These are phyloP conservation scores for Spatulosminthurus flaviceps DNA, from an alignment of 2,888 invertebrate species.

Conservation along the genomic window DNA sequence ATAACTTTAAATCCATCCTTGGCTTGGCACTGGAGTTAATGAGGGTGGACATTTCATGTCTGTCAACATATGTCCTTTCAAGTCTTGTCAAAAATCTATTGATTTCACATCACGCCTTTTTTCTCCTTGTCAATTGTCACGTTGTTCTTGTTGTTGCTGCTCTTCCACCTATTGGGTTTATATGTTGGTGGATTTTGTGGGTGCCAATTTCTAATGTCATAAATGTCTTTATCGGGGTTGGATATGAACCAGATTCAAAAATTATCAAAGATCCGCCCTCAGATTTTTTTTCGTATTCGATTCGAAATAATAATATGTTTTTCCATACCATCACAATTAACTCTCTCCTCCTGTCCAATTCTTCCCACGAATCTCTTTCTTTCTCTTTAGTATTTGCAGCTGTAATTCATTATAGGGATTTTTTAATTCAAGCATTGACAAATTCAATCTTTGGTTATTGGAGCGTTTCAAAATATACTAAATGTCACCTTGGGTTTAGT, in stretches of 20 bases:
- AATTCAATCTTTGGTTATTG: no score
- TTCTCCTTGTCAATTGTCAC: background rate
- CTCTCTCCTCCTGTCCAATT: conserved; percentile 14
- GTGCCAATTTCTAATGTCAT: conserved; percentile 22
- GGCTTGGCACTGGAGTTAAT: background rate
- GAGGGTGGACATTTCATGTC: conserved; percentile 1
- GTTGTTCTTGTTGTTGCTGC: no score
- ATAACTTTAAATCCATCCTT: background rate
- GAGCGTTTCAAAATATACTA: no score
- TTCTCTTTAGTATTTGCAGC: background rate
- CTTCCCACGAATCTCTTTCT: conserved; percentile 30
- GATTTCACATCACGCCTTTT: conserved; percentile 2
- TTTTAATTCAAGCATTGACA: no score
- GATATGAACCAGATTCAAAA: conserved; percentile 16
- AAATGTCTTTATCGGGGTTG: conserved; percentile 20
- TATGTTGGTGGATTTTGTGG: background rate
- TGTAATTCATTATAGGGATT: background rate
- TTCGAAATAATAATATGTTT: background rate
- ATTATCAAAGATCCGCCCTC: conserved; percentile 30
- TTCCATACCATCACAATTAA: background rate
- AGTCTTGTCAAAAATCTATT: background rate
- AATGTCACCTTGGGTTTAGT: no score
- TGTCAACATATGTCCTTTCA: background rate
- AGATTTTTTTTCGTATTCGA: no score
- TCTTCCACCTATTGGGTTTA: no score